Conservation (phyloP, 2,113 vertebrate species). For the Phycodurus eques region DNA sequence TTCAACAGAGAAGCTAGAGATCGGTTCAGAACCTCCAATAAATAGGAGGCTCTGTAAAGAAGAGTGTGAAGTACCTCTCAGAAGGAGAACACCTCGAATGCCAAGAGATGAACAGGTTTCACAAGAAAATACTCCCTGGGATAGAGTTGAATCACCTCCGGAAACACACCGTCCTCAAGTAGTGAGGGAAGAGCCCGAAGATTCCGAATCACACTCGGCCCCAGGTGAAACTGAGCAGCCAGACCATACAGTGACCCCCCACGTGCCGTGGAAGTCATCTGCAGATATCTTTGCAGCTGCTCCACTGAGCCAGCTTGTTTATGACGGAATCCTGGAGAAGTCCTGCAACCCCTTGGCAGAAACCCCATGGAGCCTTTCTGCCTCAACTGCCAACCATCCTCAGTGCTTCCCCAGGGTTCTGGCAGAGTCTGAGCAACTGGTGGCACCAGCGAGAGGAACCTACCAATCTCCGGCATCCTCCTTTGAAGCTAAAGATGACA, state of each 20-base stretch:
- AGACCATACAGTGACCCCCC: slow-evolving; percentile 68
- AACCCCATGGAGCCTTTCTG: slow-evolving; percentile 51
- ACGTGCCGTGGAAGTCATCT: slow-evolving; percentile 71
- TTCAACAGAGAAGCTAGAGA: slow-evolving; percentile 44
- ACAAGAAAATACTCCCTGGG: slow-evolving; percentile 50
- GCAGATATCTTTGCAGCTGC: slow-evolving; percentile 75
- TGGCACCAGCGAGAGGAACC: slow-evolving; percentile 11
- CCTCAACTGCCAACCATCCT: slow-evolving; percentile 40
- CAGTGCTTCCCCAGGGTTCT: slow-evolving; percentile 33
- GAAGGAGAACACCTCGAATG: slow-evolving; percentile 40
- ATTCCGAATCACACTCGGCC: slow-evolving; percentile 35
- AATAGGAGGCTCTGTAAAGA: slow-evolving; percentile 38
- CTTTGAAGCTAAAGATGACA: slow-evolving; percentile 73
- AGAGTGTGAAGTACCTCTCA: slow-evolving; percentile 47
- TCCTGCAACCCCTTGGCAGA: slow-evolving; percentile 72
- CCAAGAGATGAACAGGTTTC: slow-evolving; percentile 44
- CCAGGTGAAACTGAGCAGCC: slow-evolving; percentile 48
- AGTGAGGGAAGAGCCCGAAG: slow-evolving; percentile 41
- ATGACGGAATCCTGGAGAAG: slow-evolving; percentile 93
- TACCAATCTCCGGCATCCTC: slow-evolving; percentile 52
- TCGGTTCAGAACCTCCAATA: slow-evolving; percentile 31
- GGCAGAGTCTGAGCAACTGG: slow-evolving; percentile 31
- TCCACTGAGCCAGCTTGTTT: slow-evolving; percentile 83
- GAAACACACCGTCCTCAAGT: slow-evolving; percentile 44
- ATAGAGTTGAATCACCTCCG: slow-evolving; percentile 42